Evolutionary conservation across 2,888 invertebrate species (phyloP), one percentile per base, ranked within the genome.

Genomic region (Anthophora plumipes): DNA sequence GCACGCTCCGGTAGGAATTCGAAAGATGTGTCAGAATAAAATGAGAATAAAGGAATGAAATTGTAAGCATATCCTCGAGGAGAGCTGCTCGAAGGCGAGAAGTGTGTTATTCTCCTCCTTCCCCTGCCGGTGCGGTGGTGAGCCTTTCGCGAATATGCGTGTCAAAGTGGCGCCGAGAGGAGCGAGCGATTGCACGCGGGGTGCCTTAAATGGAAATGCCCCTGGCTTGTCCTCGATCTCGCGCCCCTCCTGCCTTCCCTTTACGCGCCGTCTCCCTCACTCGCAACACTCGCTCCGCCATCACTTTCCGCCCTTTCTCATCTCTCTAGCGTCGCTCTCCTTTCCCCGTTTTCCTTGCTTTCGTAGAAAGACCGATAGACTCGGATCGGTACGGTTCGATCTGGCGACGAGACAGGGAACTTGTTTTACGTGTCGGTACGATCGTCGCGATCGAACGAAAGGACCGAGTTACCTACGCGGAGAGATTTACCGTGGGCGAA

Each of bases 201-300:
- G 73, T 80, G 74, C 86, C 84, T 80, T 86, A 86, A 86, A 86
- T 84, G 86, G 86, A 78, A 84, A 80, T 86, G 86, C 84, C 84
- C 72, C 78, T 74, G 78, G 78, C 77, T 76, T 84, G 84, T 82
- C 86, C 86, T 74, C 82, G 78, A 84, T 86, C 39, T 66, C 71
- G 66, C 50, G 71, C 67, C 78, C 72, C 60, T 61, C 55, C 61
- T 64, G 71, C 68, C 54, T 70, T 70, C 61, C 67, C 75, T 59
- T 64, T 54, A 41, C 46, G 41, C 64, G 1, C 50, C 12, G 50
- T 20, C 39, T 43, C 50, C 50, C 54, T 9, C n/a, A n/a, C n/a
- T n/a, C n/a, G n/a, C n/a, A n/a, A n/a, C n/a, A n/a, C n/a, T n/a
- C n/a, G n/a, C n/a, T n/a, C n/a, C n/a, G n/a, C n/a, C 37, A 43